Percentiles rank a stretch among this genome's conserved stretches.
Evolutionary conservation across 2,888 invertebrate species (phyloP).

Genomic region (Entomobrya proxima): DNA sequence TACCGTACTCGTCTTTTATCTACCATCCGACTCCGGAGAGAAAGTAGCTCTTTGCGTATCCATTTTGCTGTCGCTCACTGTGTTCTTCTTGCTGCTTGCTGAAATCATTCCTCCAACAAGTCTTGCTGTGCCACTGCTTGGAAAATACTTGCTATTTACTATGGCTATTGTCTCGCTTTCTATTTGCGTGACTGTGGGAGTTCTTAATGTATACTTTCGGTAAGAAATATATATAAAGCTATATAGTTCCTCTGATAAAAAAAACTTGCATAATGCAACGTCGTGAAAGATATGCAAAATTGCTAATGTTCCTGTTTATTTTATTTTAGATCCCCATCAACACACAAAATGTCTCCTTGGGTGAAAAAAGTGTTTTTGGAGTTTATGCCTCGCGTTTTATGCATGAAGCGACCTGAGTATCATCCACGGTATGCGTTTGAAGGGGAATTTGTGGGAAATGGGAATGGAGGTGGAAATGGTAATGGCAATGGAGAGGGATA

Average conservation of each 20-base stretch:
- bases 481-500: constrained; percentile 61
- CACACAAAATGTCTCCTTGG: constrained; percentile 95
- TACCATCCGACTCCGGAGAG: too few species aligned
- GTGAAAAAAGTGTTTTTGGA: constrained; percentile 93
- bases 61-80: constrained; percentile 97
- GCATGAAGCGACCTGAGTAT: constrained; percentile 94
- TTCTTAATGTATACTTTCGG: constrained; percentile 95
- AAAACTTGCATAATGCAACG: too few species aligned
- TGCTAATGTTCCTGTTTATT: too few species aligned
- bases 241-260: too few species aligned
- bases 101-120: constrained; percentile 99
- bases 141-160: constrained; percentile 97
- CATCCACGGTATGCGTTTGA: constrained; percentile 83
- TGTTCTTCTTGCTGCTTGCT: constrained; percentile 98
- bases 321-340: constrained; percentile 93
- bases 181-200: constrained; percentile 95
- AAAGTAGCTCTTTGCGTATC: constrained; percentile 99
- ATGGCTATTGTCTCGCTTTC: constrained; percentile 97
- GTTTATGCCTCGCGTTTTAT: constrained; percentile 92
- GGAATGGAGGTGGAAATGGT: too few species aligned
- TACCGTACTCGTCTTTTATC: too few species aligned
- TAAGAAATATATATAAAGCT: too few species aligned
- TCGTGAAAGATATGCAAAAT: too few species aligned
- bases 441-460: too few species aligned
- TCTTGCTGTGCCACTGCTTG: constrained; percentile 92